phyloP scores from a whole-genome alignment of 1,140 invertebrate genomes.

The Rhagoletis pomonella region DNA sequence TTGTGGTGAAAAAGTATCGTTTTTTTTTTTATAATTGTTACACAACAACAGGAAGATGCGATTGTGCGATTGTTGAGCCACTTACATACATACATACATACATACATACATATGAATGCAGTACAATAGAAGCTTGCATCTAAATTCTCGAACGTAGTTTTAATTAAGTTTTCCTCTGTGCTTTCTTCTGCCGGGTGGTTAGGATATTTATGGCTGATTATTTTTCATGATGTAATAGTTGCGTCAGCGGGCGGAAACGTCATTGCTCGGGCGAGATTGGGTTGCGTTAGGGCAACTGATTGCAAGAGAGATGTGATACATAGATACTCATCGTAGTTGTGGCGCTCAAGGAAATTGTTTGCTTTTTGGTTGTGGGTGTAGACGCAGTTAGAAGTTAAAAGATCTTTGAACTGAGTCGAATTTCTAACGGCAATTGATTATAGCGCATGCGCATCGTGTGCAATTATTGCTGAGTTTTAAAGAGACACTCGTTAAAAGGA shows the following conservation, averaged over 20 bases:
- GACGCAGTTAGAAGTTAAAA: background rate
- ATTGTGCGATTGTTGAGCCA: background rate
- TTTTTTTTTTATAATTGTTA: constrained; percentile 37
- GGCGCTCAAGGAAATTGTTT: background rate
- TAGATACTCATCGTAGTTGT: background rate
- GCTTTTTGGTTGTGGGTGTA: background rate
- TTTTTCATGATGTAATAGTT: constrained; percentile 54
- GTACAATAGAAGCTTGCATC: background rate
- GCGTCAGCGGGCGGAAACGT: constrained; percentile 16
- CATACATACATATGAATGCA: too few relatives aligned
- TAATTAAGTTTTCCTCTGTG: constrained; percentile 8
- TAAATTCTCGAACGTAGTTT: background rate
- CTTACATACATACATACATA: background rate
- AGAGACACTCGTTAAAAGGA: background rate
- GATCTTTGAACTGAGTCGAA: background rate
- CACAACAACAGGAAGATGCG: constrained; percentile 53
- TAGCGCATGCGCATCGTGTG: background rate
- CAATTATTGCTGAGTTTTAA: background rate
- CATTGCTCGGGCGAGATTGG: background rate
- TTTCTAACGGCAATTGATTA: background rate
- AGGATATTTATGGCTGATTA: constrained; percentile 53
- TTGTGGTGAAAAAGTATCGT: constrained; percentile 34
- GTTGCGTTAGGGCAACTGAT: background rate
- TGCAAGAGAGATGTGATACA: background rate
- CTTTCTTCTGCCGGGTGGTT: background rate